Conservation (phyloP, 2,797 vertebrate species). For the Pteropus rufus region DNA sequence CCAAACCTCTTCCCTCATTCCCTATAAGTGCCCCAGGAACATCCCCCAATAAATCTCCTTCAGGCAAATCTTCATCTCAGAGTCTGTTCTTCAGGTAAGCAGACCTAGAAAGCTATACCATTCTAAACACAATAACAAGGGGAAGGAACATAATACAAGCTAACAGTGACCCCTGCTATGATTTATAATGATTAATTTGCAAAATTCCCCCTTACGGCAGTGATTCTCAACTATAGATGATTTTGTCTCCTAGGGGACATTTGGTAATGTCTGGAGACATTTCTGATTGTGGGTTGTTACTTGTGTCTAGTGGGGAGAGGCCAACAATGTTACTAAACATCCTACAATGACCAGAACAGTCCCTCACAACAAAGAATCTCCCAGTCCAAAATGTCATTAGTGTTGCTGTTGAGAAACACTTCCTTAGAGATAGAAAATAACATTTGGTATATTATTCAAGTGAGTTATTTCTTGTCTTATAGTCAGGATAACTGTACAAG, state of each 20-base stretch:
- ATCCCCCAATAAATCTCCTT: neutral
- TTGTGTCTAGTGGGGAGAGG: neutral
- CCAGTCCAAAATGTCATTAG: neutral
- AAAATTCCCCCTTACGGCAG: neutral
- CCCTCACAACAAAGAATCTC: neutral
- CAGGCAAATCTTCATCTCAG: neutral
- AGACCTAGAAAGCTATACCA: neutral
- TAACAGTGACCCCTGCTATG: neutral
- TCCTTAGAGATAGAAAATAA: neutral
- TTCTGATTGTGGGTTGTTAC: neutral
- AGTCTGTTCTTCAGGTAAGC: neutral
- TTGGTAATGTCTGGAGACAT: neutral
- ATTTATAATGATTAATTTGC: conserved; percentile 37
- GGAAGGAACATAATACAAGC: neutral
- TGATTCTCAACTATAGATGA: neutral
- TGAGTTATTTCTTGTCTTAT: conserved; percentile 27
- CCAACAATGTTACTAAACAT: neutral
- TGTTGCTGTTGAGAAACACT: neutral
- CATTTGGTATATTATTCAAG: neutral
- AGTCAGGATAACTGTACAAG: neutral
- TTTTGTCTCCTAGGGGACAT: neutral
- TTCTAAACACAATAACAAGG: neutral
- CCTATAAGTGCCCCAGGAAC: neutral
- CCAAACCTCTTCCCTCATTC: neutral
- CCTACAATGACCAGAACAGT: neutral